Conservation (phyloP, 2,113 vertebrate genomes). For the Passer montanus region DNA sequence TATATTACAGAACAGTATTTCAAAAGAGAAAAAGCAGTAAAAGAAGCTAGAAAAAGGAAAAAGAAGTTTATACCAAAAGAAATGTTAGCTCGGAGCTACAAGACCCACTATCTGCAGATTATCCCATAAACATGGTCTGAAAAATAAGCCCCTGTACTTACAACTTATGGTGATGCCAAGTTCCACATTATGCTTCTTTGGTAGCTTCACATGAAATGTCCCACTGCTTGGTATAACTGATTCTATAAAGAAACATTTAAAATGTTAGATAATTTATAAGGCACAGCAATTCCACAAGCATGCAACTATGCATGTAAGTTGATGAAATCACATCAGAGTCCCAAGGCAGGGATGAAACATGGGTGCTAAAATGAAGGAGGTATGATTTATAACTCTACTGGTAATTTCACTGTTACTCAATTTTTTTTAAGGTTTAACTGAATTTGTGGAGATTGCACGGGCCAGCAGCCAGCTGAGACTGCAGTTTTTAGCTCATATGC, state of each 20-base stretch:
- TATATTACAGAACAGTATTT: not conserved
- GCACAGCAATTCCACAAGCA: not conserved
- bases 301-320: not conserved
- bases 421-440: conserved; percentile 20
- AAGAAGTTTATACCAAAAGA: not conserved
- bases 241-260: conserved; percentile 75
- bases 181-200: conserved; percentile 96
- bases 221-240: conserved; percentile 98
- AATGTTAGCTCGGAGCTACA: not conserved
- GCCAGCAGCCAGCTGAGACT: conserved; percentile 8
- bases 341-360: not conserved
- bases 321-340: not conserved
- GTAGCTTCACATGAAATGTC: conserved; percentile 97
- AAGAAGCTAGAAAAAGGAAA: not conserved
- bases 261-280: conserved; percentile 19
- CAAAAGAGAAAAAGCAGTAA: not conserved
- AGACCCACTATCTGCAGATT: not conserved
- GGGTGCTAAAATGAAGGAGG: not conserved
- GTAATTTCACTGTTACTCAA: not conserved
- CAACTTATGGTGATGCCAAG: conserved; percentile 98
- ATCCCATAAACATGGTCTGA: not conserved
- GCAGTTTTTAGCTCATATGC: not conserved
- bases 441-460: not conserved
- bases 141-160: conserved; percentile 76
- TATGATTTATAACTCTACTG: not conserved